phyloP scores from a whole-genome alignment of 2,888 invertebrate genomes.

The Helleia helle region DNA sequence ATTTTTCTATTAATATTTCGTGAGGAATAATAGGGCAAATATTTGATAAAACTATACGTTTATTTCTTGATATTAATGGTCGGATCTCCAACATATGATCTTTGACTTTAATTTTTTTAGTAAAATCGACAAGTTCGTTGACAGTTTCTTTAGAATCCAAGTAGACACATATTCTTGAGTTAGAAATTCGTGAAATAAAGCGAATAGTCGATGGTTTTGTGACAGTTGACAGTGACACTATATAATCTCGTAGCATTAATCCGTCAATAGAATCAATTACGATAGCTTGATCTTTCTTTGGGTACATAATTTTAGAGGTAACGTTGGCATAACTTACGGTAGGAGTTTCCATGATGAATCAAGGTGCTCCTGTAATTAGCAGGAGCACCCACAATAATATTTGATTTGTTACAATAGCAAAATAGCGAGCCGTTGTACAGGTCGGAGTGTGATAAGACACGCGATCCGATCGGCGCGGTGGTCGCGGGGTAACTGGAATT shows the following conservation, averaged over 20 bases:
- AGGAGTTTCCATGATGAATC: not conserved
- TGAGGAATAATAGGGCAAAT: constrained; percentile 13
- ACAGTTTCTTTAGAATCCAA: constrained; percentile 14
- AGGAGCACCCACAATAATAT: not conserved
- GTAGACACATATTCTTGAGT: constrained; percentile 14
- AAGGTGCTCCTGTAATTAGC: not conserved
- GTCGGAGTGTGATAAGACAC: too few species aligned
- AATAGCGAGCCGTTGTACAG: too few species aligned
- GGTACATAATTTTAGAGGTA: constrained; percentile 4
- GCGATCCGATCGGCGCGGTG: too few species aligned
- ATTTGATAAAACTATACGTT: constrained; percentile 17
- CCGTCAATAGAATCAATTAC: constrained; percentile 16
- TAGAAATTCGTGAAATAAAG: constrained; percentile 15
- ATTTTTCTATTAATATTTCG: constrained; percentile 8
- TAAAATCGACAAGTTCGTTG: constrained; percentile 9
- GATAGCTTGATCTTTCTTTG: constrained; percentile 19
- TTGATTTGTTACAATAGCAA: too few species aligned
- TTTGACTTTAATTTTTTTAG: constrained; percentile 8
- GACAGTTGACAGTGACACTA: constrained; percentile 10
- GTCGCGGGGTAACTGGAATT: too few species aligned
- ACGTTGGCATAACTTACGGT: constrained; percentile 6
- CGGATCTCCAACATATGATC: constrained; percentile 13
- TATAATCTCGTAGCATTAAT: constrained; percentile 12
- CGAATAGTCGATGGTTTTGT: constrained; percentile 11
- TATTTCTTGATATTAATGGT: constrained; percentile 17